These are phyloP conservation scores for Athalia cordata DNA, from an alignment of 2,888 invertebrate species.

Conservation along the genomic window DNA sequence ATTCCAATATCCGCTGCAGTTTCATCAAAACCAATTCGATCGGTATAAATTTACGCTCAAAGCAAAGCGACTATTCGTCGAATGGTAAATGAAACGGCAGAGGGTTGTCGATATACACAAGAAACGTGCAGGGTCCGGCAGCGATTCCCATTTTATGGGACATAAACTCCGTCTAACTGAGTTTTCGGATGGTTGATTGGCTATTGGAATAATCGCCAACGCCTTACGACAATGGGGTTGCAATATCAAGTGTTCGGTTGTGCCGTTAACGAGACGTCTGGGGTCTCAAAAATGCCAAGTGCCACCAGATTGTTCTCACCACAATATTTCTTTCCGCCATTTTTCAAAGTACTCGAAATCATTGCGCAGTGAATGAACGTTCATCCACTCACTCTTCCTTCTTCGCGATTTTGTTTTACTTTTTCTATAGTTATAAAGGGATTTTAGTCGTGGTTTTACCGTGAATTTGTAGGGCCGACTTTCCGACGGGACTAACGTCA, in stretches of 20 bases:
- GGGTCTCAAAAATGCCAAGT: background rate
- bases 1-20: background rate
- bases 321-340: background rate
- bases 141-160: constrained; percentile 65
- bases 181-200: constrained; percentile 63
- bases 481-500: constrained; percentile 26
- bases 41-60: constrained; percentile 23
- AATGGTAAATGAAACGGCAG: background rate
- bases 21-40: constrained; percentile 35
- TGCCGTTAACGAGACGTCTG: constrained; percentile 1
- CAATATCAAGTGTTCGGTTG: constrained; percentile 54
- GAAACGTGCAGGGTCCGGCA: constrained; percentile 34
- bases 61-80: constrained; percentile 1
- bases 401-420: too few species aligned
- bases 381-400: background rate
- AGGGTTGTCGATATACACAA: constrained; percentile 14
- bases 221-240: constrained; percentile 57
- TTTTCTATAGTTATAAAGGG: constrained; percentile 3
- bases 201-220: constrained; percentile 57
- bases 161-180: constrained; percentile 62
- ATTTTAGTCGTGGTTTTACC: constrained; percentile 22
- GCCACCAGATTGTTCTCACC: constrained; percentile 1
- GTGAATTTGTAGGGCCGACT: constrained; percentile 14
- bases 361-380: background rate
- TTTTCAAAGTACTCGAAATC: background rate